Base-by-base conservation (phyloP, 2,797 vertebrate genomes). In the Orientallactaga sibirica region DNA sequence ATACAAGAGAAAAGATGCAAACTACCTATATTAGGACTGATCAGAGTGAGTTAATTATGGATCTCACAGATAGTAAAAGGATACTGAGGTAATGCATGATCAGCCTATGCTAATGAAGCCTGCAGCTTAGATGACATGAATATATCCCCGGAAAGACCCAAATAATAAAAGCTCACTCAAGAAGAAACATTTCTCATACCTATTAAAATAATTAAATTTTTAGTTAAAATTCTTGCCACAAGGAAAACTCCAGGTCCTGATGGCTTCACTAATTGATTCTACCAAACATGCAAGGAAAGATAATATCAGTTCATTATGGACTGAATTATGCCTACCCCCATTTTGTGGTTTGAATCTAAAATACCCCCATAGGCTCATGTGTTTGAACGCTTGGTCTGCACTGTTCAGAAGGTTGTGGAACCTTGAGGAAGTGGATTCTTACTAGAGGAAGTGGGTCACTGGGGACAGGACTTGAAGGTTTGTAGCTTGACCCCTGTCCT, bases 171-270 rank as follows among this genome's bases (percentile, higher is more conserved):
- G 19, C n/a, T 91, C 71, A 81, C 22, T 58, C 61, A 74, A 22
- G 41, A 73, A 93, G 77, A 86, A 84, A 73, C 48, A 48, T 80
- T 64, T 37, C 41, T 70, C 18, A 1, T 58, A 24, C 86, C 75
- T 91, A 55, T 78, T 80, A 91, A 86, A 75, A 73, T 86, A 94
- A 84, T 61, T 78, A 64, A 96, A 90, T 94, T 92, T 11, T 24
- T 91, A 62, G 70, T 94, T 90, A 55, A 93, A 95, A 92, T 64
- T 75, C 66, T 96, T 75, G 62, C 62, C 64, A 70, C 52, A 90
- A 82, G 91, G 88, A 85, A 91, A 92, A 95, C 78, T 90, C 67
- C 22, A 86, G 77, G 80, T 71, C 29, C 22, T 67, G 75, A 91
- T 55, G 55, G 81, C 61, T 81, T 86, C 43, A n/a, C 73, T 92